A percentile compares a stretch with the other conserved stretches of the same genome.
Conservation (phyloP, 2,888 invertebrate genomes). For the Miltochrista miniata region DNA sequence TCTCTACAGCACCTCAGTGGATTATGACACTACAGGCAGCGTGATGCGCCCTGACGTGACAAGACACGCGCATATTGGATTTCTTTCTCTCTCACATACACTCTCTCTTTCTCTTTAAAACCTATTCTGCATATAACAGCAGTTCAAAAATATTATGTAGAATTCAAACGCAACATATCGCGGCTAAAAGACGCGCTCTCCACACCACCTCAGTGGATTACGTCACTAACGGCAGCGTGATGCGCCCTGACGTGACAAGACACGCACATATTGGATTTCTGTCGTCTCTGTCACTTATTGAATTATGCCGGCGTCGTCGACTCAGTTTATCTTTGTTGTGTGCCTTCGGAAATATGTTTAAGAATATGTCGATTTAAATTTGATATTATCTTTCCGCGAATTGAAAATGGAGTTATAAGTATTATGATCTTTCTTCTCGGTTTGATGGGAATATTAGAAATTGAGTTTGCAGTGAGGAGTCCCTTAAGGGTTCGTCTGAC, state of each 20-base stretch:
- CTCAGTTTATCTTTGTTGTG: conserved; percentile 26
- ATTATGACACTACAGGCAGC: conserved; percentile 21
- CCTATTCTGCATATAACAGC: too few species aligned
- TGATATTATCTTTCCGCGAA: conserved; percentile 6
- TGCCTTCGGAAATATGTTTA: conserved; percentile 20
- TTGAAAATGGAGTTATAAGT: not conserved
- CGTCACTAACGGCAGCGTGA: conserved; percentile 28
- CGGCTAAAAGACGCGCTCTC: not conserved
- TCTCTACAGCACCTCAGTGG: conserved; percentile 4
- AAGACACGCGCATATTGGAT: conserved; percentile 56
- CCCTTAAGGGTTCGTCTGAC: not conserved
- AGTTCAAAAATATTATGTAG: not conserved
- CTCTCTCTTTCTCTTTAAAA: too few species aligned
- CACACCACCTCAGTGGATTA: conserved; percentile 4
- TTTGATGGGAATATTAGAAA: not conserved
- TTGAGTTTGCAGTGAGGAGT: not conserved
- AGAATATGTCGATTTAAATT: conserved; percentile 16
- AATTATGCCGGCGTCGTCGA: conserved; percentile 30
- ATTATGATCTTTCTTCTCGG: not conserved
- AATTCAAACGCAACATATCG: not conserved
- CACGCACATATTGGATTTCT: conserved; percentile 57
- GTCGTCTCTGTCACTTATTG: conserved; percentile 49
- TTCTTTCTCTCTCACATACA: conserved; percentile 3
- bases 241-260: conserved; percentile 45
- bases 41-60: conserved; percentile 43